These are phyloP conservation scores for Antheraea mylitta DNA, from an alignment of 1,140 invertebrate genomes.

Conservation along the genomic window DNA sequence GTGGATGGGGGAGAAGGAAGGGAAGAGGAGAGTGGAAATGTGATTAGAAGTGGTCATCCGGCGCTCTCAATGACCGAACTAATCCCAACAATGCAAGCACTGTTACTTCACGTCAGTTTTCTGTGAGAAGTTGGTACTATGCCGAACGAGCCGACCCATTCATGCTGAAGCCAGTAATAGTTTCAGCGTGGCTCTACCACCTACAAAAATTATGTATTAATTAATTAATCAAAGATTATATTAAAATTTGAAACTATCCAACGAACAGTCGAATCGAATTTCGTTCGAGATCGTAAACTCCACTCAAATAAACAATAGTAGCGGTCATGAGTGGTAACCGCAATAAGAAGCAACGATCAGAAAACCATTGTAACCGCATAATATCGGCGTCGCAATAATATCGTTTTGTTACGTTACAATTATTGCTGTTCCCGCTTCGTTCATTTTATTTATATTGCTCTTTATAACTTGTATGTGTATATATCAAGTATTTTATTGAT, in stretches of 20 bases:
- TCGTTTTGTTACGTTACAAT: constrained; percentile 1
- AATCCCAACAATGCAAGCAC: too few relatives aligned
- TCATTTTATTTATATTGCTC: not conserved
- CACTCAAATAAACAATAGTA: not conserved
- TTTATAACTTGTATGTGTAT: not conserved
- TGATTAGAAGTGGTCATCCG: too few relatives aligned
- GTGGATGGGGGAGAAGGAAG: too few relatives aligned
- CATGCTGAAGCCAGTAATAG: too few relatives aligned
- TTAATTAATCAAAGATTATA: too few relatives aligned
- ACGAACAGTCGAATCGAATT: not conserved
- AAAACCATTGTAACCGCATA: not conserved
- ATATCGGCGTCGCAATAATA: constrained; percentile 1
- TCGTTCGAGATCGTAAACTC: not conserved
- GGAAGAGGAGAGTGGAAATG: too few relatives aligned
- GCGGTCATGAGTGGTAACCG: not conserved
- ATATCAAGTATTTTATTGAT: not conserved
- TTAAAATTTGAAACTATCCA: not conserved
- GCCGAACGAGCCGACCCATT: too few relatives aligned
- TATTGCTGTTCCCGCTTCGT: not conserved
- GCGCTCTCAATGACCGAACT: too few relatives aligned
- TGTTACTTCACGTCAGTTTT: too few relatives aligned
- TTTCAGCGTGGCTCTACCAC: too few relatives aligned
- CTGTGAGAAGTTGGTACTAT: too few relatives aligned
- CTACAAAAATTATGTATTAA: too few relatives aligned
- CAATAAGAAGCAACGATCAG: not conserved